Evolutionary conservation across 2,113 vertebrate genomes (phyloP).

Genomic region (Brachypodius melanocephalos): DNA sequence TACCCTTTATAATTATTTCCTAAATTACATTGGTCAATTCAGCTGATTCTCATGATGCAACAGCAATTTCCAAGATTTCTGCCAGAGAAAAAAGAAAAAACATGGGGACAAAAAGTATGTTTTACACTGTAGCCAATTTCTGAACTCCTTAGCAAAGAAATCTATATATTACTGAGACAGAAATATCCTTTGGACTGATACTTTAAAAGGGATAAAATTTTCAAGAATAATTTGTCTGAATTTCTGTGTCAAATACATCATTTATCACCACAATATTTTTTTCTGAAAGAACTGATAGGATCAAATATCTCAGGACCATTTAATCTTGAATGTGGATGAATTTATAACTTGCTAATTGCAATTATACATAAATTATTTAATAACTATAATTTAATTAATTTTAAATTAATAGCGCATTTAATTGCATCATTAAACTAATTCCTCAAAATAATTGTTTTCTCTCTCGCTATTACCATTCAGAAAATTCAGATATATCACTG

Average conservation of each 20-base stretch:
- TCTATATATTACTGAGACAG: not conserved
- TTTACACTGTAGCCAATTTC: not conserved
- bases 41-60: not conserved
- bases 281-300: not conserved
- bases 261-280: not conserved
- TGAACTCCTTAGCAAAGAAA: not conserved
- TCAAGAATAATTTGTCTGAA: not conserved
- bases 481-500: not conserved
- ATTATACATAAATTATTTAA: not conserved
- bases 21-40: not conserved
- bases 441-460: not conserved
- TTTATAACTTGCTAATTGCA: not conserved
- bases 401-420: not conserved
- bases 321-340: not conserved
- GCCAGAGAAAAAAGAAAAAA: not conserved
- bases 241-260: not conserved
- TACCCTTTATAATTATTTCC: not conserved
- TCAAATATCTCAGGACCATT: not conserved
- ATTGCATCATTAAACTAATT: not conserved
- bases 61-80: not conserved
- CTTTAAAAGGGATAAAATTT: not conserved
- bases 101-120: accelerated
- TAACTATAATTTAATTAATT: not conserved
- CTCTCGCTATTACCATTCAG: not conserved
- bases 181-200: not conserved